Conservation (phyloP, 2,113 vertebrate species). For the Hystrix brachyura region DNA sequence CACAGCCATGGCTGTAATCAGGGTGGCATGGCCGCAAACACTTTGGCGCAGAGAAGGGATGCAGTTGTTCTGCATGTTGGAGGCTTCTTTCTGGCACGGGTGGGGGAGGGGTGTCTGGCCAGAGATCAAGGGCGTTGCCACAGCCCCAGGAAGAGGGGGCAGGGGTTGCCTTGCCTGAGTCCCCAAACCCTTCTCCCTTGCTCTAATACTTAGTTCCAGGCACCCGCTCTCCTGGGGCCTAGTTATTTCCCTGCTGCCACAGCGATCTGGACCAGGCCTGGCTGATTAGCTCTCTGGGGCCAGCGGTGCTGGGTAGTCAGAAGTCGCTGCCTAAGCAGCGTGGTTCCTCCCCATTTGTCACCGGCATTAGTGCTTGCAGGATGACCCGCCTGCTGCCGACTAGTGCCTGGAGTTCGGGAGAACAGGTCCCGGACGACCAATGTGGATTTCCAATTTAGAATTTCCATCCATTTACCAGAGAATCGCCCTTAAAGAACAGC, state of each 20-base stretch:
- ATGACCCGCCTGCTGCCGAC: neutral
- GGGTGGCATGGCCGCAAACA: neutral
- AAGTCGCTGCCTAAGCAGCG: slow-evolving; percentile 78
- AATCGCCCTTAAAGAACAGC: slow-evolving; percentile 78
- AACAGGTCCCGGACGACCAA: slow-evolving; percentile 41
- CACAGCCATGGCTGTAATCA: neutral
- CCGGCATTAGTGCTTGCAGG: neutral
- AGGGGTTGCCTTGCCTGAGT: neutral
- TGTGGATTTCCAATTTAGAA: slow-evolving; percentile 76
- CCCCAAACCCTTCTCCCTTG: neutral
- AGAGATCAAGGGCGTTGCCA: neutral
- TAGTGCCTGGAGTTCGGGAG: neutral
- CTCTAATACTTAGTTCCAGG: slow-evolving; percentile 33
- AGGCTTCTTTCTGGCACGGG: neutral
- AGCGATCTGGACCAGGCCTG: neutral
- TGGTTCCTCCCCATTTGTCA: slow-evolving; percentile 59
- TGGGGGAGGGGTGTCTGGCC: neutral
- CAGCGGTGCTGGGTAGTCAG: neutral
- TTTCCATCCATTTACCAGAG: slow-evolving; percentile 71
- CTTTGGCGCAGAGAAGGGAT: neutral
- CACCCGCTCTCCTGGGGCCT: neutral
- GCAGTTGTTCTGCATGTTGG: accelerated
- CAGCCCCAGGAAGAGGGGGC: neutral
- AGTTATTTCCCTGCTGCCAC: slow-evolving; percentile 33
- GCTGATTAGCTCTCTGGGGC: slow-evolving; percentile 64